Conservation (phyloP, 2,797 vertebrate species). For the Diglossa cyanea region DNA sequence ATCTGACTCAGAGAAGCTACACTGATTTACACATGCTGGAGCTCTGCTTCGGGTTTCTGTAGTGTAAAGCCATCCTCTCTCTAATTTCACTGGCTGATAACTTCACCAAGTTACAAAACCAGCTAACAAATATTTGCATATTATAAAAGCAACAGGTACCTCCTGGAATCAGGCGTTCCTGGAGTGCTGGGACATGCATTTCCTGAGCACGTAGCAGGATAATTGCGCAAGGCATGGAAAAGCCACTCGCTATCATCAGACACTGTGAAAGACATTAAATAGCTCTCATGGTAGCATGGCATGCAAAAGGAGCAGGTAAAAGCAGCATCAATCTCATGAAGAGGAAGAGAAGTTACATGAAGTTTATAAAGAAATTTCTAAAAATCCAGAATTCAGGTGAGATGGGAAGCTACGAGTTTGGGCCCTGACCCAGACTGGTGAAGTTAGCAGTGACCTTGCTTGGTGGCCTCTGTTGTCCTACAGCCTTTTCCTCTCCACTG, state of each 20-base stretch:
- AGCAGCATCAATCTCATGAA: not conserved
- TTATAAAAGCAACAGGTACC: not conserved
- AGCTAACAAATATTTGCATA: not conserved
- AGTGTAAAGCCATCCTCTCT: not conserved
- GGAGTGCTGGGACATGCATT: not conserved
- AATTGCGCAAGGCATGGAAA: not conserved
- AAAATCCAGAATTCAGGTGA: not conserved
- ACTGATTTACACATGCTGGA: not conserved
- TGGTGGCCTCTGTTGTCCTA: rapidly evolving
- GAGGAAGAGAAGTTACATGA: not conserved
- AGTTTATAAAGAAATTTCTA: not conserved
- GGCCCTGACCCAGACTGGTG: not conserved
- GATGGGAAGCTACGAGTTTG: not conserved
- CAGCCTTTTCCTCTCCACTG: not conserved
- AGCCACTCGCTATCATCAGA: not conserved
- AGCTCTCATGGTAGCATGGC: not conserved
- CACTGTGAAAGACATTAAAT: not conserved
- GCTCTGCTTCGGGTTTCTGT: not conserved
- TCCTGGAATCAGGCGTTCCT: not conserved
- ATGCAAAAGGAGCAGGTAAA: not conserved
- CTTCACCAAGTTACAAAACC: not conserved
- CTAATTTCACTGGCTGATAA: not conserved
- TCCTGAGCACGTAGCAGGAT: not conserved
- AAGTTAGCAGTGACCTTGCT: not conserved
- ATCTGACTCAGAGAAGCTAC: not conserved